Evolutionary conservation across 2,113 vertebrate species (phyloP).

Genomic region (Falcunculus frontatus): DNA sequence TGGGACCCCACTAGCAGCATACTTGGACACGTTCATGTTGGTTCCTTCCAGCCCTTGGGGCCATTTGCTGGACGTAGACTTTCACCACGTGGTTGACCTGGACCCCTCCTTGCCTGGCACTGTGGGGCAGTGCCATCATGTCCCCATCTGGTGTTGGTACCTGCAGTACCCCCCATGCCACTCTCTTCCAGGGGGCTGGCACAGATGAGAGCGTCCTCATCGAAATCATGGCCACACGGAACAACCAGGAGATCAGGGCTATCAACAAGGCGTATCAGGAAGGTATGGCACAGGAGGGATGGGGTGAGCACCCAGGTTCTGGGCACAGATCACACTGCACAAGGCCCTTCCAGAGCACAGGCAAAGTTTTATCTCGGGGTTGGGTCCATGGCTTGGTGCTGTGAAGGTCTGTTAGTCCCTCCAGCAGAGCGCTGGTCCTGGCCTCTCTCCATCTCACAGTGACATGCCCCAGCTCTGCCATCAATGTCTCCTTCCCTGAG

Average conservation of each 20-base stretch:
- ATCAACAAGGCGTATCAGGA: conserved; percentile 83
- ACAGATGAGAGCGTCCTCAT: conserved; percentile 92
- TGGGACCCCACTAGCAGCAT: neutral
- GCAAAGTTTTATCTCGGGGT: neutral
- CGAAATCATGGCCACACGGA: conserved; percentile 90
- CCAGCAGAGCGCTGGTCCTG: neutral
- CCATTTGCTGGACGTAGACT: neutral
- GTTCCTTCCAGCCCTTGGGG: neutral
- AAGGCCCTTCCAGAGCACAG: neutral
- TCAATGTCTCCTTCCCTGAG: neutral
- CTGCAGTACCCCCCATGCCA: neutral
- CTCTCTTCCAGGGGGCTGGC: conserved; percentile 82
- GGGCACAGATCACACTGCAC: rapidly evolving
- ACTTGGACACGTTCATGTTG: rapidly evolving
- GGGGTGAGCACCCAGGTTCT: neutral
- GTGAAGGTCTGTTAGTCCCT: neutral
- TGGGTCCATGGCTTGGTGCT: neutral
- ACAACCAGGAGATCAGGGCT: conserved; percentile 84
- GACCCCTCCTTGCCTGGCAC: neutral
- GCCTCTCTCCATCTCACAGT: neutral
- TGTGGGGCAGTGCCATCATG: rapidly evolving
- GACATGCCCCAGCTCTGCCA: neutral
- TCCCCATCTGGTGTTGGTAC: neutral
- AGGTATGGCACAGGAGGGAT: conserved; percentile 56
- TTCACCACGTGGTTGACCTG: neutral